phyloP scores from a whole-genome alignment of 2,888 invertebrate species.

The Spodoptera picta region DNA sequence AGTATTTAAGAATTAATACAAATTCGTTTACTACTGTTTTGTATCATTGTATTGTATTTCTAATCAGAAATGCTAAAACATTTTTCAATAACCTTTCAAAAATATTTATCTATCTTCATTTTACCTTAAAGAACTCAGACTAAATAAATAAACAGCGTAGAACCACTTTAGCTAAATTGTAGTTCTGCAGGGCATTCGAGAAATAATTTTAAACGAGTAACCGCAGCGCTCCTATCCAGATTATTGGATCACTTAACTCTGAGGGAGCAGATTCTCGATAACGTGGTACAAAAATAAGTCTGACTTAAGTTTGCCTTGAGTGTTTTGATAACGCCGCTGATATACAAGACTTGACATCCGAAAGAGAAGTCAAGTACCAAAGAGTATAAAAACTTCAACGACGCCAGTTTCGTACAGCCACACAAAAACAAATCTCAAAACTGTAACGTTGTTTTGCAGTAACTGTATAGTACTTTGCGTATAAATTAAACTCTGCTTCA shows the following conservation, averaged over 20 bases:
- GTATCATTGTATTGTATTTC: too few relatives aligned
- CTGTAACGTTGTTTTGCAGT: conserved; percentile 49
- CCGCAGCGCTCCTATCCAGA: conserved; percentile 9
- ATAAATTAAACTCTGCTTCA: conserved; percentile 67
- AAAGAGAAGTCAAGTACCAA: conserved; percentile 35
- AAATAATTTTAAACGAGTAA: conserved; percentile 22
- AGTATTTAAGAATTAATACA: too few relatives aligned
- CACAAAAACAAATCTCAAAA: conserved; percentile 49
- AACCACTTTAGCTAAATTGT: neutral
- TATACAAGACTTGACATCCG: conserved; percentile 35
- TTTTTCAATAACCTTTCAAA: too few relatives aligned
- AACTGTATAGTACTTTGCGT: conserved; percentile 53
- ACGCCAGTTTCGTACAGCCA: conserved; percentile 26
- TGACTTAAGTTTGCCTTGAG: conserved; percentile 61
- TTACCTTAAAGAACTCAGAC: too few relatives aligned
- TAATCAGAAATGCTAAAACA: too few relatives aligned
- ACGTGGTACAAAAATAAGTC: conserved; percentile 65
- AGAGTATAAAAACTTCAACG: conserved; percentile 23
- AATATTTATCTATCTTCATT: too few relatives aligned
- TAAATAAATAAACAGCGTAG: too few relatives aligned
- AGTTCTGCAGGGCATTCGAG: conserved; percentile 9
- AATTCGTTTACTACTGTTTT: too few relatives aligned
- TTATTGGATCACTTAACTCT: conserved; percentile 67
- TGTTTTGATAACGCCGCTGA: conserved; percentile 58
- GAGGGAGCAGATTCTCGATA: conserved; percentile 61